phyloP scores from a whole-genome alignment of 92 coral and sea anemone species.

The Epizoanthus illoricatus region DNA sequence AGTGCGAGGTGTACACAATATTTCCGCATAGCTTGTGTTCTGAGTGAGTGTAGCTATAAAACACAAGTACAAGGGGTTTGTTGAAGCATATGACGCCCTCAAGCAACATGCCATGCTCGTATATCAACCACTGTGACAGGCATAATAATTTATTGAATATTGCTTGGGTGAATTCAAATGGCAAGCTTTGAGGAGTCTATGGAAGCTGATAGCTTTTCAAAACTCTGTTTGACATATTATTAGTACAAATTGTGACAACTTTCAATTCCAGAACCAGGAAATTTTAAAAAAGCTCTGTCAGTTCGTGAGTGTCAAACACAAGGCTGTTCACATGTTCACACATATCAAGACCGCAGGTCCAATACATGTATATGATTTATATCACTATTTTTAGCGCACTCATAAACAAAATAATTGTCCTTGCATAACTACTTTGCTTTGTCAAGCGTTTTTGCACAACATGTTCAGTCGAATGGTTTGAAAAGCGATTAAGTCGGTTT shows the following conservation, averaged over 20 bases:
- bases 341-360: background rate
- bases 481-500: too few species aligned
- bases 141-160: background rate
- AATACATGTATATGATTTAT: slow-evolving; percentile 12
- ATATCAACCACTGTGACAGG: slow-evolving; percentile 12
- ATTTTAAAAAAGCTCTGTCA: background rate
- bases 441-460: too few species aligned
- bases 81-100: slow-evolving; percentile 2
- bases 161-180: background rate
- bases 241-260: too few species aligned
- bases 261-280: background rate
- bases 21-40: background rate
- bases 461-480: background rate
- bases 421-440: too few species aligned
- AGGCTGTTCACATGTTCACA: background rate
- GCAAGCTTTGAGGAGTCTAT: background rate
- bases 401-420: background rate
- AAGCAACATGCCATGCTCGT: background rate
- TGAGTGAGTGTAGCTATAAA: background rate
- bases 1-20: too few species aligned
- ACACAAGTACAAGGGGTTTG: slow-evolving; percentile 9
- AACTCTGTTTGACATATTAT: background rate
- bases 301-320: background rate
- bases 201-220: background rate
- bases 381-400: background rate